Conservation (phyloP, 2,113 vertebrate genomes). For the Rallus limicola region DNA sequence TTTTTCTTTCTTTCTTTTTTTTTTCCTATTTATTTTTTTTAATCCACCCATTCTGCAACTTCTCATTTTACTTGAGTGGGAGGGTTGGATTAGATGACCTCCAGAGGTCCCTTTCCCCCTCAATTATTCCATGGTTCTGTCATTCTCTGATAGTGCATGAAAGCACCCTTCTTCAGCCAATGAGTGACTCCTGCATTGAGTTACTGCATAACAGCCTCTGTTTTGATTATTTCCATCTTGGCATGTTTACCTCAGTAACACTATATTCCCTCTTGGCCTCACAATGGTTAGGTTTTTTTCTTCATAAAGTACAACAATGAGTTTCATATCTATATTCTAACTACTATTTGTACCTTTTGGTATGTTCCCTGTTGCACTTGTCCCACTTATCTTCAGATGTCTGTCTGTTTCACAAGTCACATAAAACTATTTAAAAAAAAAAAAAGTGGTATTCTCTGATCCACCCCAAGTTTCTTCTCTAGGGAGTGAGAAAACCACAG, state of each 20-base stretch:
- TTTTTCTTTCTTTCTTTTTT: background rate
- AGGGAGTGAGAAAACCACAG: background rate
- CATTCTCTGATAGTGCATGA: background rate
- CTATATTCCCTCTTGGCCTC: constrained; percentile 4
- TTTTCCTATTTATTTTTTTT: background rate
- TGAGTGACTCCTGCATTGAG: background rate
- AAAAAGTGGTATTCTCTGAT: background rate
- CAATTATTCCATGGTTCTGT: background rate
- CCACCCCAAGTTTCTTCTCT: background rate
- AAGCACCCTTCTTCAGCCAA: background rate
- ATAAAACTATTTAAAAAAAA: background rate
- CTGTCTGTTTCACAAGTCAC: background rate
- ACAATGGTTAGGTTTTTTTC: background rate
- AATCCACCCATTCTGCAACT: background rate
- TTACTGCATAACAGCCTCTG: background rate
- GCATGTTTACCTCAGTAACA: background rate
- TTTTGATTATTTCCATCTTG: constrained; percentile 21
- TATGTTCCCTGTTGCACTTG: background rate
- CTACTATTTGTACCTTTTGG: background rate
- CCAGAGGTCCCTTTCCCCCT: background rate
- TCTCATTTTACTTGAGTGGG: background rate
- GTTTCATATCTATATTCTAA: background rate
- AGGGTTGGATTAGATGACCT: background rate
- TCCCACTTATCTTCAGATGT: background rate
- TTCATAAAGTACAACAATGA: background rate